Evolutionary conservation across 2,888 invertebrate species (phyloP).

Genomic region (Calliopum simillimum): DNA sequence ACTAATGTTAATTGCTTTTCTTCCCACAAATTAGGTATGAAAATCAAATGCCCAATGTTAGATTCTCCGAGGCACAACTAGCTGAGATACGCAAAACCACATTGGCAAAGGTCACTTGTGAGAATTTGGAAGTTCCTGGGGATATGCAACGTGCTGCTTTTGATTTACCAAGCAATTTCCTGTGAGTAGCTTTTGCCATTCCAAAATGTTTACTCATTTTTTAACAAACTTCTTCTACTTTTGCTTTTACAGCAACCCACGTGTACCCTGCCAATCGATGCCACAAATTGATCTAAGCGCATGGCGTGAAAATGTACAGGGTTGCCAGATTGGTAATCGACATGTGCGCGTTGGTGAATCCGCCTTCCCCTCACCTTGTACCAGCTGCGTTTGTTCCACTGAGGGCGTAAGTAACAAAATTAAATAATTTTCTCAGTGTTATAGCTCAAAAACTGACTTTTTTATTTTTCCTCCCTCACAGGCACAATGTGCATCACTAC

Average conservation of each 20-base stretch:
- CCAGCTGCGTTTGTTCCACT: constrained; percentile 86
- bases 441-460: not conserved
- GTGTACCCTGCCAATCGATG: constrained; percentile 85
- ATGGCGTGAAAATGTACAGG: constrained; percentile 85
- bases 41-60: constrained; percentile 80
- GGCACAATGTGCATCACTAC: constrained; percentile 89
- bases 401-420: constrained; percentile 79
- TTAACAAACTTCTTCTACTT: not conserved
- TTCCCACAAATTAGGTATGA: constrained; percentile 77
- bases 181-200: constrained; percentile 69
- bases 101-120: constrained; percentile 86
- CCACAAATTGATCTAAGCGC: constrained; percentile 84
- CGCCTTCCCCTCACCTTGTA: constrained; percentile 90
- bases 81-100: constrained; percentile 89
- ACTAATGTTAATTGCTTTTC: not conserved
- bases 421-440: not conserved
- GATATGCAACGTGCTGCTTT: constrained; percentile 92
- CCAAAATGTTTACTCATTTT: not conserved
- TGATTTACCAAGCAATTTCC: constrained; percentile 89
- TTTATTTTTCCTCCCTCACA: constrained; percentile 68
- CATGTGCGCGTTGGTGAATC: constrained; percentile 84
- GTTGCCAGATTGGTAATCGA: constrained; percentile 84
- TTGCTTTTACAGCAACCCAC: constrained; percentile 74
- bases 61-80: constrained; percentile 88
- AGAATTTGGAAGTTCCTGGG: constrained; percentile 86